Base-by-base conservation (phyloP, 2,113 vertebrate genomes). In the Zapus hudsonius region DNA sequence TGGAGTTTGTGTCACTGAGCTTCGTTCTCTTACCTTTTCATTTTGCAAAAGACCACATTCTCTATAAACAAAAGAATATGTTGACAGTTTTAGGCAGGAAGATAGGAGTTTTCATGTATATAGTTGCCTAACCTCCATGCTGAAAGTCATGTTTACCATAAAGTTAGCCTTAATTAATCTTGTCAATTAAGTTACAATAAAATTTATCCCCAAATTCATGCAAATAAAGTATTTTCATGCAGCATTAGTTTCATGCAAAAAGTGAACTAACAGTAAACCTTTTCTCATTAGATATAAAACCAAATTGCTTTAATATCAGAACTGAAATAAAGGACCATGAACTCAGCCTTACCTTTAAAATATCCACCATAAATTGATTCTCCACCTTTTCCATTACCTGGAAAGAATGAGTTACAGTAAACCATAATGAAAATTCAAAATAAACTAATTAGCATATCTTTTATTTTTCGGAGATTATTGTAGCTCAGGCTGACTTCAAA, bases 31-130 rank as follows among this genome's bases (percentile, higher is more conserved):
- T 99, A 99, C 99, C 99, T 99, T 99, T 98, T 99, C 99, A 99
- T 99, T 99, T 99, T 99, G 99, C 99, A 99, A 99, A 99, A 99
- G 99, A 99, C 99, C 99, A 99, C 99, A 99, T 99, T 99, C 98
- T 99, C 99, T 99, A 99, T 99, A 99, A 99, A 99, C 99, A 99
- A 99, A 99, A 99, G 99, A 99, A 99, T 99, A 99, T 98, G 99
- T 99, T 99, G 99, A 99, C 99, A 99, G 99, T 99, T 99, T 99
- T 99, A 99, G 99, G 99, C 99, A 99, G 98, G 99, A 99, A 99
- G 99, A 99, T 98, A 99, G 99, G 98, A 99, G 98, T 98, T 98
- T 98, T 99, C 98, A 99, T 98, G 98, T 98, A 99, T 99, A 98
- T 98, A 99, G 99, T 99, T 99, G 98, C 99, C 99, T 99, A 99